Evolutionary conservation across 2,113 vertebrate genomes (phyloP).

Genomic region (Proteles cristata): DNA sequence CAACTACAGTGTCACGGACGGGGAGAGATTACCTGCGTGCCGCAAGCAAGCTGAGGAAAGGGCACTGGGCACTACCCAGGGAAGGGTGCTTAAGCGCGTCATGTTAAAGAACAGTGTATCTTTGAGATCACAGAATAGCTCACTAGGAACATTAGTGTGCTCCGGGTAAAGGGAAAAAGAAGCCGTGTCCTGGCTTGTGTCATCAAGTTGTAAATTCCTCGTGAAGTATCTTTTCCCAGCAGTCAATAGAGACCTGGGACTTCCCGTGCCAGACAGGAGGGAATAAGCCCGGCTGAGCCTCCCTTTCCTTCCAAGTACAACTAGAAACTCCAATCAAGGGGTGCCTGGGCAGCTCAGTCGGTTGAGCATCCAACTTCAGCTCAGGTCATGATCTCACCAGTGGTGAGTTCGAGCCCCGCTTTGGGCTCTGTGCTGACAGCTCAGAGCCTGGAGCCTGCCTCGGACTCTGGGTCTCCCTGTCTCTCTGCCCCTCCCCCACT

Average conservation of each 20-base stretch:
- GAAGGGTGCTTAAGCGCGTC: not conserved
- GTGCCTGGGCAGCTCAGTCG: no score
- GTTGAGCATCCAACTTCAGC: no score
- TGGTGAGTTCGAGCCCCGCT: no score
- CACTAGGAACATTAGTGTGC: not conserved
- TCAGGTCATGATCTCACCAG: no score
- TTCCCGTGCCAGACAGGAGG: not conserved
- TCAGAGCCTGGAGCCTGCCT: no score
- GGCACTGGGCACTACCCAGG: not conserved
- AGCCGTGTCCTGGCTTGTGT: not conserved
- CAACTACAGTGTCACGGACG: not conserved
- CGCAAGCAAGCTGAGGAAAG: not conserved
- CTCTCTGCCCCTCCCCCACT: no score
- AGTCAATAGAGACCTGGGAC: not conserved
- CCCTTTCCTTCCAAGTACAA: not conserved
- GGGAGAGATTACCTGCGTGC: not conserved
- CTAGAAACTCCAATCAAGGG: not conserved
- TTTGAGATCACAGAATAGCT: not conserved
- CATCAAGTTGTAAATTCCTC: not conserved
- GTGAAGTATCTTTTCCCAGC: slow-evolving; percentile 23
- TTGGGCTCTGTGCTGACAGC: no score
- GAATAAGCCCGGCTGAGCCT: not conserved
- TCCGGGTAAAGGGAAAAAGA: not conserved
- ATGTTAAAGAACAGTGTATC: not conserved
- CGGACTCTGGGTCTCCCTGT: no score